Percentiles rank a stretch among this genome's conserved stretches.
Evolutionary conservation across 2,888 invertebrate species (phyloP).

Genomic region (Acanthococcus lagerstroemiae): DNA sequence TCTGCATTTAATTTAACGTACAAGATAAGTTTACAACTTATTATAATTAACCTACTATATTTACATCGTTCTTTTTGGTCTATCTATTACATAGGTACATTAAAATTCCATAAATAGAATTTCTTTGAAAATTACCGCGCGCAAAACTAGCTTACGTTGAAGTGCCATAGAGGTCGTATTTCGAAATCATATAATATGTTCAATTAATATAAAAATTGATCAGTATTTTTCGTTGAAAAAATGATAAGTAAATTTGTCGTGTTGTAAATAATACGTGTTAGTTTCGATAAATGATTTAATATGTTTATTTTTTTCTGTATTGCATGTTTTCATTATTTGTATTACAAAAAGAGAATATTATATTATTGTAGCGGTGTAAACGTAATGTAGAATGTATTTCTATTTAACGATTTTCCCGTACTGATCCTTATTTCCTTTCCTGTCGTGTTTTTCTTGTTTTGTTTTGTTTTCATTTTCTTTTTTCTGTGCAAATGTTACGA

Average conservation of each 20-base stretch:
- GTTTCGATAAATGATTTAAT: too few species aligned
- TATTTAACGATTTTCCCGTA: constrained; percentile 24
- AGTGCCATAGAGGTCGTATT: constrained; percentile 15
- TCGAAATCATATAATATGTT: not conserved
- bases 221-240: constrained; percentile 7
- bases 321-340: constrained; percentile 4
- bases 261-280: constrained; percentile 4
- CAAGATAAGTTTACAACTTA: not conserved
- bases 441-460: constrained; percentile 24
- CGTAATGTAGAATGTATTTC: constrained; percentile 21
- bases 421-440: constrained; percentile 4
- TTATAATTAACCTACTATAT: not conserved
- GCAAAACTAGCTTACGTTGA: constrained; percentile 6
- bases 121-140: constrained; percentile 2
- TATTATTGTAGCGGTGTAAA: not conserved
- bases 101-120: not conserved
- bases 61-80: not conserved
- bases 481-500: constrained; percentile 22
- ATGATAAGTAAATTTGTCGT: not conserved
- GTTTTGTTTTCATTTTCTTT: constrained; percentile 14
- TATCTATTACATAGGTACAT: not conserved
- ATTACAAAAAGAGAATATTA: too few species aligned
- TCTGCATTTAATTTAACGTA: not conserved
- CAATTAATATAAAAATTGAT: constrained; percentile 3
- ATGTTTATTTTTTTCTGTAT: not conserved